phyloP scores from a whole-genome alignment of 2,113 vertebrate genomes.

The Dromiciops gliroides region DNA sequence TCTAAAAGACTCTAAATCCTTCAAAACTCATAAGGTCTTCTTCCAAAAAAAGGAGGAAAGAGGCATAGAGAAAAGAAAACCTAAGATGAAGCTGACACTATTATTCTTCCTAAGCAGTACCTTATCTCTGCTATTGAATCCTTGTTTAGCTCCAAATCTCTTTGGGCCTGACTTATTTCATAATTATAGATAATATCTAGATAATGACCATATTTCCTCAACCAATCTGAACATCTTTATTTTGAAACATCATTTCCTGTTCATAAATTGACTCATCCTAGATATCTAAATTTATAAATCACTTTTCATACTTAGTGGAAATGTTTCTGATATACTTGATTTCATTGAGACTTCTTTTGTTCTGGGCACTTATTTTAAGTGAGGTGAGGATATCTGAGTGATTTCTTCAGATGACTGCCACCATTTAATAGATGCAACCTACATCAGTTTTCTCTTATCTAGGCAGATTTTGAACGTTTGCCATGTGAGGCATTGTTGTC shows the following conservation, averaged over 20 bases:
- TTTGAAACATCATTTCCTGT: background rate
- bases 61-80: background rate
- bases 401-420: background rate
- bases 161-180: background rate
- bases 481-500: background rate
- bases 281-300: background rate
- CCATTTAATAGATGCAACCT: background rate
- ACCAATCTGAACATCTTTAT: background rate
- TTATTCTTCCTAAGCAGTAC: background rate
- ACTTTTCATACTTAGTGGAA: background rate
- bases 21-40: background rate
- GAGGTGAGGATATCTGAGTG: background rate
- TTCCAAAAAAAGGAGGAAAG: background rate
- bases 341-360: background rate
- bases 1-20: background rate
- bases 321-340: background rate
- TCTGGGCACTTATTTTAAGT: background rate
- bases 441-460: background rate
- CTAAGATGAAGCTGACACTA: background rate
- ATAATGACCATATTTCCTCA: background rate
- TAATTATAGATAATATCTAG: background rate
- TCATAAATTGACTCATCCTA: background rate
- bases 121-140: background rate
- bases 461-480: background rate
- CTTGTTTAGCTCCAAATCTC: background rate